Evolutionary conservation across 2,797 vertebrate species (phyloP).

Genomic region (Calcarius lapponicus): DNA sequence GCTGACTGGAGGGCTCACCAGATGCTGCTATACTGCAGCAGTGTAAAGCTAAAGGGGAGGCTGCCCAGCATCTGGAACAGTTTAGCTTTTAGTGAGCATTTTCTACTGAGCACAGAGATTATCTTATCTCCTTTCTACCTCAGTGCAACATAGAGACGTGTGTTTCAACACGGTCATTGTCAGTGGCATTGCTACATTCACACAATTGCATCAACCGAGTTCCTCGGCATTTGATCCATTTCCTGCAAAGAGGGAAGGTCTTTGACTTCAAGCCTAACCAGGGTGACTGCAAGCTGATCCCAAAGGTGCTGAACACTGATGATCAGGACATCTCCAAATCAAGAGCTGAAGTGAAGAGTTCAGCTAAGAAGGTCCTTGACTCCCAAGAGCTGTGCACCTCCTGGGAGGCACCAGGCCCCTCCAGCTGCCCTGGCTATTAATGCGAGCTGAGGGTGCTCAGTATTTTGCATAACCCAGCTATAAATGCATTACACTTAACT

Average conservation of each 20-base stretch:
- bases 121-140: background rate
- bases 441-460: background rate
- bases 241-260: background rate
- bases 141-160: background rate
- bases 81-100: background rate
- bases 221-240: background rate
- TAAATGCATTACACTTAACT: constrained; percentile 2
- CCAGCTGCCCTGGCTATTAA: background rate
- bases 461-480: background rate
- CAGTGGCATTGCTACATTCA: background rate
- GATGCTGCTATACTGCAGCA: background rate
- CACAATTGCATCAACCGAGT: background rate
- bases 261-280: background rate
- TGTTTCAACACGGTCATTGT: background rate
- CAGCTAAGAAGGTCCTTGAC: background rate
- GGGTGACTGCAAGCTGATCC: background rate
- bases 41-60: background rate
- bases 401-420: background rate
- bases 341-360: background rate
- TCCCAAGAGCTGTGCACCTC: background rate
- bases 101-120: background rate
- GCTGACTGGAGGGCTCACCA: background rate
- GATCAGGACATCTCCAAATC: background rate
- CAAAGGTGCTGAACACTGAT: background rate
- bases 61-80: background rate